Conservation (phyloP, 1,140 invertebrate genomes). For the Hylaeus anthracinus region DNA sequence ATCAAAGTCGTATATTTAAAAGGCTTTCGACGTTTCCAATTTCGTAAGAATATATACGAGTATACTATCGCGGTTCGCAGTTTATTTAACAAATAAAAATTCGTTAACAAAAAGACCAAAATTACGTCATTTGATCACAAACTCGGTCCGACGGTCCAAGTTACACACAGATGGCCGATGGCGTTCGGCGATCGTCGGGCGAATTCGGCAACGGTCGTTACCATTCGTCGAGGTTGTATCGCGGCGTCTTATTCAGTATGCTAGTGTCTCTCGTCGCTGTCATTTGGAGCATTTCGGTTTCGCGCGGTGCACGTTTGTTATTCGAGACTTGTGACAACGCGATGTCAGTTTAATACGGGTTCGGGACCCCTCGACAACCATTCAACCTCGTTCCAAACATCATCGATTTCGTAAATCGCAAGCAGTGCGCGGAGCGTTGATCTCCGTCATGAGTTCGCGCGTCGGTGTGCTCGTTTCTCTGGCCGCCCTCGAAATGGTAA, state of each 20-base stretch:
- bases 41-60: background rate
- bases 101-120: constrained; percentile 1
- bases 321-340: background rate
- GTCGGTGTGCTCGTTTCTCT: background rate
- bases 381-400: background rate
- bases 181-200: constrained; percentile 42
- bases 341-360: background rate
- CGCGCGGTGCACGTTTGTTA: background rate
- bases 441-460: constrained; percentile 9
- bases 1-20: no score
- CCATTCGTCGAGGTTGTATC: constrained; percentile 19
- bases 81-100: background rate
- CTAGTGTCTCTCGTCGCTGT: constrained; percentile 13
- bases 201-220: constrained; percentile 22
- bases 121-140: constrained; percentile 3
- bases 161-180: constrained; percentile 6
- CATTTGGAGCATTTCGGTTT: background rate
- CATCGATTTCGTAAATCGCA: background rate
- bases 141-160: background rate
- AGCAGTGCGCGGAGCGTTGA: background rate
- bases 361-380: no score
- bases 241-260: constrained; percentile 46
- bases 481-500: constrained; percentile 38
- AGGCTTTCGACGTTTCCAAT: background rate
- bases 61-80: background rate